Conservation (phyloP, 2,113 vertebrate genomes). For the Tragelaphus strepsiceros region DNA sequence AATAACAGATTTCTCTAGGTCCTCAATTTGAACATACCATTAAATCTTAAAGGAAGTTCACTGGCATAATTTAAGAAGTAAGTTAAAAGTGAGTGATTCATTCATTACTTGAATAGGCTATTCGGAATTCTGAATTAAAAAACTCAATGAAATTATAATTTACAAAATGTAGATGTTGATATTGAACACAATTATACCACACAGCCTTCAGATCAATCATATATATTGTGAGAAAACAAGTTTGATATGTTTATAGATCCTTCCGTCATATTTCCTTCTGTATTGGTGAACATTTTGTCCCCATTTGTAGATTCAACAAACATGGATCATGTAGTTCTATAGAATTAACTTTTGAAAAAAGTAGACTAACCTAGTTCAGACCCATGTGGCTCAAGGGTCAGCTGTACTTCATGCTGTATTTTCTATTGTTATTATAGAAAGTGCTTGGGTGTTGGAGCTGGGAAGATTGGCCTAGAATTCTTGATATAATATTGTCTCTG, state of each 20-base stretch:
- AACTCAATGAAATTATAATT: not conserved
- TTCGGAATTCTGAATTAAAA: constrained; percentile 5
- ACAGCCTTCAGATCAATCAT: not conserved
- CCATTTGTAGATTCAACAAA: not conserved
- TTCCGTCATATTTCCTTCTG: not conserved
- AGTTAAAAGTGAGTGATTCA: not conserved
- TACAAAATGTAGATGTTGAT: not conserved
- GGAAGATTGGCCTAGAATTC: not conserved
- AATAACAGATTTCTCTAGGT: not conserved
- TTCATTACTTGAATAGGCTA: not conserved
- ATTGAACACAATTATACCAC: not conserved
- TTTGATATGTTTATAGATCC: not conserved
- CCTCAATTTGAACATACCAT: not conserved
- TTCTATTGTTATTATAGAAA: not conserved
- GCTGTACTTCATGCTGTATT: not conserved
- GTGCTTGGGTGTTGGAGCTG: not conserved
- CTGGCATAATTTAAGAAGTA: not conserved
- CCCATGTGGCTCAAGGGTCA: not conserved
- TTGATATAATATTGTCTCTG: not conserved
- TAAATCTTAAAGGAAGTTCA: not conserved
- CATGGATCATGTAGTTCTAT: not conserved
- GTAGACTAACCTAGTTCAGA: not conserved
- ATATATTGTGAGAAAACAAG: not conserved
- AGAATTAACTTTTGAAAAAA: not conserved
- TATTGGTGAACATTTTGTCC: not conserved